Conservation (phyloP, 2,888 invertebrate genomes). For the Noctua janthina region DNA sequence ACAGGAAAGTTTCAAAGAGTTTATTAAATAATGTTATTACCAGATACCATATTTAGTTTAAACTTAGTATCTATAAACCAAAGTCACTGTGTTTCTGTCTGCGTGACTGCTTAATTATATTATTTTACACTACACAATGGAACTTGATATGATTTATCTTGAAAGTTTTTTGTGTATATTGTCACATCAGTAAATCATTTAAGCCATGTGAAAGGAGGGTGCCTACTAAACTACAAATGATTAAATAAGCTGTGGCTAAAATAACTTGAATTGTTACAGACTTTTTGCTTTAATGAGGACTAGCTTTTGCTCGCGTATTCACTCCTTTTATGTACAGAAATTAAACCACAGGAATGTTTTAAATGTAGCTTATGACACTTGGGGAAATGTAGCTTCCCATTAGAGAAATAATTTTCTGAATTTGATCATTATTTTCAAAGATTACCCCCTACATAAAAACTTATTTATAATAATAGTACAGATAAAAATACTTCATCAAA, state of each 20-base stretch:
- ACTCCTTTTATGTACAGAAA: too few species aligned
- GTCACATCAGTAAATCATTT: background rate
- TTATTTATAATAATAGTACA: too few species aligned
- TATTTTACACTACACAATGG: background rate
- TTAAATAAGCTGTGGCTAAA: background rate
- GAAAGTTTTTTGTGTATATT: background rate
- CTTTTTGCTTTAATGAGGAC: constrained; percentile 5
- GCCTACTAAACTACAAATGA: background rate
- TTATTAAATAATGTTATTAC: background rate
- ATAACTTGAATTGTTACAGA: background rate
- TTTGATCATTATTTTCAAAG: too few species aligned
- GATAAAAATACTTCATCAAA: background rate
- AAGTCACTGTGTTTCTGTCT: background rate
- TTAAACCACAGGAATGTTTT: too few species aligned
- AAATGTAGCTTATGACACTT: too few species aligned
- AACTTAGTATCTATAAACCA: background rate
- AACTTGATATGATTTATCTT: background rate
- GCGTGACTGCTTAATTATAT: background rate
- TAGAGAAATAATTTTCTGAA: too few species aligned
- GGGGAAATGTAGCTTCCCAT: too few species aligned
- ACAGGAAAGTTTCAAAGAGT: background rate
- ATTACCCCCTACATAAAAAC: too few species aligned
- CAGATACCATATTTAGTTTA: background rate
- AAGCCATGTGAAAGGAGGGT: background rate
- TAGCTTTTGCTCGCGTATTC: background rate